Evolutionary conservation across 2,888 invertebrate genomes (phyloP).

Genomic region (Drosophila subsilvestris): DNA sequence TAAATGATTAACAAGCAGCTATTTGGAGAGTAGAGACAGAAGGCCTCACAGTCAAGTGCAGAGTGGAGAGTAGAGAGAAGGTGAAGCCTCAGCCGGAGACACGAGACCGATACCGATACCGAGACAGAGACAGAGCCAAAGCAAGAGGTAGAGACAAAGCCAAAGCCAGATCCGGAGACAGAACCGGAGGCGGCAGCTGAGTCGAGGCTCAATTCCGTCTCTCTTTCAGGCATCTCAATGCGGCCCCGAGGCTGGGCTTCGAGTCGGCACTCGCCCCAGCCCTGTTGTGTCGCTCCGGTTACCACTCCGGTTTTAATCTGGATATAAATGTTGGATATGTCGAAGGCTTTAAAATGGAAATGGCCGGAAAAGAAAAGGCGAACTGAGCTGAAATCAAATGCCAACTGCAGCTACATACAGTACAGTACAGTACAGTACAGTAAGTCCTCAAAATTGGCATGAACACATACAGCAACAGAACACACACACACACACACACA

Average conservation of each 20-base stretch:
- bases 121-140: background rate
- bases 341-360: conserved; percentile 58
- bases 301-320: conserved; percentile 48
- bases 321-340: conserved; percentile 68
- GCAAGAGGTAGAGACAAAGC: background rate
- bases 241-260: conserved; percentile 1
- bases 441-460: conserved; percentile 5
- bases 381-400: conserved; percentile 36
- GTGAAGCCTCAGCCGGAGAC: background rate
- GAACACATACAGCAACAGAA: background rate
- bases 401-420: conserved; percentile 21
- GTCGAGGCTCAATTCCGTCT: conserved; percentile 3
- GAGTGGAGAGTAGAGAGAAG: too few relatives aligned
- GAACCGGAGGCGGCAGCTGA: background rate
- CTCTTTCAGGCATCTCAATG: conserved; percentile 1
- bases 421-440: conserved; percentile 2
- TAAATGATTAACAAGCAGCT: conserved; percentile 74
- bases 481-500: background rate
- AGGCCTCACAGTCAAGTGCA: conserved; percentile 2
- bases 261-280: conserved; percentile 9
- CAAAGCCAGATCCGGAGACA: background rate
- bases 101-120: too few relatives aligned
- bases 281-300: background rate
- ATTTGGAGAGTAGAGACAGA: conserved; percentile 41
- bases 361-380: conserved; percentile 35